phyloP scores from a whole-genome alignment of 2,113 vertebrate genomes.

The Anhinga anhinga region DNA sequence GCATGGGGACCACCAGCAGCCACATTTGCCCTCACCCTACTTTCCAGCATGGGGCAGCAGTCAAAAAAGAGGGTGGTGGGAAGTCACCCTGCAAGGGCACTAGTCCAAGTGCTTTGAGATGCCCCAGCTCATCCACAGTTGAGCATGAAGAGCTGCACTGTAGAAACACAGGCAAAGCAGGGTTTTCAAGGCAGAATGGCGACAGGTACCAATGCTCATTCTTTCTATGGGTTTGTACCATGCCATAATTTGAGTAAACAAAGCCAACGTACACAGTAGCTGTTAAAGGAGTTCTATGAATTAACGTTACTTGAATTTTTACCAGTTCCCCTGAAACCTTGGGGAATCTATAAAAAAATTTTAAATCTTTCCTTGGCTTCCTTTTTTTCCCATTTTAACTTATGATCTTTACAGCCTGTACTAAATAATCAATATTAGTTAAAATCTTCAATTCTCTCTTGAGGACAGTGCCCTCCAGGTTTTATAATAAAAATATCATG shows the following conservation, averaged over 20 bases:
- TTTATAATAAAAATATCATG: conserved; percentile 69
- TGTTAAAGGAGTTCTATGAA: neutral
- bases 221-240: neutral
- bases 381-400: neutral
- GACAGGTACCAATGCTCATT: neutral
- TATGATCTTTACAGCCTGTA: conserved; percentile 43
- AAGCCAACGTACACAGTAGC: neutral
- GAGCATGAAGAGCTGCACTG: neutral
- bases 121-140: neutral
- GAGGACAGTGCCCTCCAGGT: conserved; percentile 67
- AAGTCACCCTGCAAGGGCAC: neutral
- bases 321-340: conserved; percentile 4
- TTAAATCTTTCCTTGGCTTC: neutral
- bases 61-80: neutral
- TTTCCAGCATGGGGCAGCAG: neutral
- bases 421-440: conserved; percentile 79
- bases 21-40: fast-evolving
- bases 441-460: conserved; percentile 68
- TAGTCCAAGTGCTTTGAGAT: neutral
- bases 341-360: neutral
- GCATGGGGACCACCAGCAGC: neutral
- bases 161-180: neutral
- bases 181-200: neutral
- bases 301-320: neutral
- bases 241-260: neutral